Evolutionary conservation across 2,888 invertebrate species (phyloP), one percentile per base, ranked within the genome.

Genomic region (Didymodactylos carnosus): DNA sequence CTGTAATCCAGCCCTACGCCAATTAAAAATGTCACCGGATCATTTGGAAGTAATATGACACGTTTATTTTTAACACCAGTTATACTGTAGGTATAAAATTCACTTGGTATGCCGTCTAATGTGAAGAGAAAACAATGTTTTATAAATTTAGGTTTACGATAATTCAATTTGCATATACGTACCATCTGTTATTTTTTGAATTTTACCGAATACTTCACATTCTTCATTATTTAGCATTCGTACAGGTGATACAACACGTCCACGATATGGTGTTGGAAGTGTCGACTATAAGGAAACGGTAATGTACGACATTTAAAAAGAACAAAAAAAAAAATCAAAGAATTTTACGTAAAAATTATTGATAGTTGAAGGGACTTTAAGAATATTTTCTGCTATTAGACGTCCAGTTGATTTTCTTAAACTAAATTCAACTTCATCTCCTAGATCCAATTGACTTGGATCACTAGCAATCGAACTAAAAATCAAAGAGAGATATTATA

Each of bases 361-460:
- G 3, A 62, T 62, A 35, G 62, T 62, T 19, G 25, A 62, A n/a
- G 90, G 87, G 78, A 94, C 85, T 46, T 89, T 86, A 77, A 89
- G 88, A 72, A 95, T 94, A 83, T 89, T 90, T 84, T 94, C 94
- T 0, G 94, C 94, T 78, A 93, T 92, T 72, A 91, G 88, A 82
- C 94, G 94, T 72, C 90, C 89, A 11, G 71, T 71, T 40, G 91
- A 91, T 76, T 88, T 87, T 46, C 86, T 86, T 79, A 94, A 85
- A 39, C 89, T 89, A 82, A 93, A 95, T 83, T 94, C 94, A 75
- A 95, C 92, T 83, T 94, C 94, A 79, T 90, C 88, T n/a, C 94
- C 94, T 76, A 94, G 85, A 83, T 94, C 93, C 79, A 95, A 85
- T 72, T 87, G 87, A 78, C 88, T 88, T 4, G 90, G 87, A 80